phyloP scores from a whole-genome alignment of 2,113 vertebrate genomes.

The Callopanchax toddi region DNA sequence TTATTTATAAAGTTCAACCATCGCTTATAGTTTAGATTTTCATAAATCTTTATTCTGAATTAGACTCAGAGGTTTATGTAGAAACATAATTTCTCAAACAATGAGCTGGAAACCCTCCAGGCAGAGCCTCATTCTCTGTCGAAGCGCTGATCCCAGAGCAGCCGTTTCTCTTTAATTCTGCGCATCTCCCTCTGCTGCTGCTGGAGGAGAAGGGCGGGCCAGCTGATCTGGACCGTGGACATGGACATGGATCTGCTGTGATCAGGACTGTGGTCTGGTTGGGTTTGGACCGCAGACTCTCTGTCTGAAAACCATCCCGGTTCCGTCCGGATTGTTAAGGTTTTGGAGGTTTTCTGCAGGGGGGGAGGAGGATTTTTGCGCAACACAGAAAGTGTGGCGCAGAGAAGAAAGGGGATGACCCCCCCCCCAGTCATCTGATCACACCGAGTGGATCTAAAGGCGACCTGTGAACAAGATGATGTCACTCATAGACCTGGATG shows the following conservation, averaged over 20 bases:
- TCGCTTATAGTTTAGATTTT: no score
- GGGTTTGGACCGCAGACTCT: constrained; percentile 18
- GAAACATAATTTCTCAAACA: no score
- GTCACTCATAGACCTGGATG: constrained; percentile 75
- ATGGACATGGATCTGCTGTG: no score
- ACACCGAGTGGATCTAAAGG: not conserved
- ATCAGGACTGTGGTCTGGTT: constrained; percentile 27
- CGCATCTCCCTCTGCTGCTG: constrained; percentile 47
- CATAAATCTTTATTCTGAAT: no score
- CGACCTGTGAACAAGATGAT: constrained; percentile 59
- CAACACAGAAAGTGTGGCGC: constrained; percentile 39
- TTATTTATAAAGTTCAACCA: no score
- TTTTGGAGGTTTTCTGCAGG: constrained; percentile 63
- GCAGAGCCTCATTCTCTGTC: no score
- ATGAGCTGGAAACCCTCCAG: no score
- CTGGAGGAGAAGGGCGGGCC: constrained; percentile 64
- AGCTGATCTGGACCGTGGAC: constrained; percentile 47
- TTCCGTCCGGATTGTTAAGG: constrained; percentile 22
- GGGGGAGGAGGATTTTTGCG: constrained; percentile 39
- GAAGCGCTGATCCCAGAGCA: not conserved
- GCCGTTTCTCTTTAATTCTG: constrained; percentile 74
- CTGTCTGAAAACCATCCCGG: constrained; percentile 14
- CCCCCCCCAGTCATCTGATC: not conserved
- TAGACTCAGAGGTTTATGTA: no score
- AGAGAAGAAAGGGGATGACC: constrained; percentile 18